Conservation (phyloP, 2,797 vertebrate genomes). For the Epinephelus coioides region DNA sequence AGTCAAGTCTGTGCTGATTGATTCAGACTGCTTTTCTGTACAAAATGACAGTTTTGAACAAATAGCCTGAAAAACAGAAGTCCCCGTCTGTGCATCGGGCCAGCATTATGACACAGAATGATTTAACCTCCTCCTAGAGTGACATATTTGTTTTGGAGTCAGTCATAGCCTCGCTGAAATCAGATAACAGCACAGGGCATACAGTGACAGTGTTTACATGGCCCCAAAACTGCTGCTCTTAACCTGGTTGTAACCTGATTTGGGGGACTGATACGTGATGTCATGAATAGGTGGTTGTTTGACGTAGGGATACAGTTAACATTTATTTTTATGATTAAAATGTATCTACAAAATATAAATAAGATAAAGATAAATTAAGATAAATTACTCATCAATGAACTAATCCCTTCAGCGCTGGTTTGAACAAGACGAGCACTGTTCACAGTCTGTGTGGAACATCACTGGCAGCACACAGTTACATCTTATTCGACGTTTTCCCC, state of each 20-base stretch:
- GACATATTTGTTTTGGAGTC: constrained; percentile 12
- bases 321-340: no score
- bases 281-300: no score
- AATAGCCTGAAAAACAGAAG: not conserved
- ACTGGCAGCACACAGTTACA: not conserved
- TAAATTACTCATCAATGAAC: not conserved
- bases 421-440: not conserved
- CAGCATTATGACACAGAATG: not conserved
- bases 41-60: not conserved
- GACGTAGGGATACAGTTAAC: no score
- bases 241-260: not conserved
- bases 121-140: not conserved
- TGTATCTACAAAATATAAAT: no score
- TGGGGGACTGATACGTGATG: not conserved
- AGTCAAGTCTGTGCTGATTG: not conserved
- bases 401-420: not conserved
- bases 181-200: constrained; percentile 9
- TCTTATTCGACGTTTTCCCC: not conserved
- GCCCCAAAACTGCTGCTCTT: not conserved
- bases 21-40: not conserved
- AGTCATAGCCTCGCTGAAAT: not conserved
- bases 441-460: no score
- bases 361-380: no score
- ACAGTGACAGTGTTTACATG: not conserved
- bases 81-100: not conserved